phyloP scores from a whole-genome alignment of 2,888 invertebrate species.

The Scaptomyza tumidula region DNA sequence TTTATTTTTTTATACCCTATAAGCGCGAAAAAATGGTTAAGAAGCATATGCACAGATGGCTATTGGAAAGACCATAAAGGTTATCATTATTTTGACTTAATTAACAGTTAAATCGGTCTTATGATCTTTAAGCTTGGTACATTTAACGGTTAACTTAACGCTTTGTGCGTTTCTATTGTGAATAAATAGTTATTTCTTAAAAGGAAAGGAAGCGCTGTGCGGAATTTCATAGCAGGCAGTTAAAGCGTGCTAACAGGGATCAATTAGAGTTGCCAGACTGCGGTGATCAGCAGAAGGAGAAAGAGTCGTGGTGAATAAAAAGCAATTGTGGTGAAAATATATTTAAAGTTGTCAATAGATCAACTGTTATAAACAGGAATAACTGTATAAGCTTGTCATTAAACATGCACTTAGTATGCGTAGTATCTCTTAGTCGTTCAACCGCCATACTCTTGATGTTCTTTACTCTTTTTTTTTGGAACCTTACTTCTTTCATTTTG shows the following conservation, averaged over 20 bases:
- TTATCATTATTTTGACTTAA: too few species aligned
- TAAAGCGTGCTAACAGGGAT: neutral
- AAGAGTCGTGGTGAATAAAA: neutral
- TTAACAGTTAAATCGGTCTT: too few species aligned
- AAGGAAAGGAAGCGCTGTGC: too few species aligned
- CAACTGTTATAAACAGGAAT: neutral
- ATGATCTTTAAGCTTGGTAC: too few species aligned
- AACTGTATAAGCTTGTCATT: too few species aligned
- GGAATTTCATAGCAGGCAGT: neutral
- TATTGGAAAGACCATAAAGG: too few species aligned
- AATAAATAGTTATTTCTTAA: too few species aligned
- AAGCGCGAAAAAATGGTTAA: too few species aligned
- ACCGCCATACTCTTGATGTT: neutral
- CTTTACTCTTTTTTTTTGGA: constrained; percentile 26
- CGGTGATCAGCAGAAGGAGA: neutral
- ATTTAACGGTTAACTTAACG: too few species aligned
- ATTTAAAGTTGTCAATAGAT: neutral
- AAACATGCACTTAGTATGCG: neutral
- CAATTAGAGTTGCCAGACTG: neutral
- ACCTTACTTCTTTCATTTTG: constrained; percentile 65
- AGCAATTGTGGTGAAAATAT: neutral
- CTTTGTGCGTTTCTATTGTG: too few species aligned
- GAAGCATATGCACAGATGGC: too few species aligned
- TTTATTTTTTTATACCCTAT: neutral
- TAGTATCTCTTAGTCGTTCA: neutral